Base-by-base conservation (phyloP, 2,888 invertebrate species). In the Drosophila mulleri region DNA sequence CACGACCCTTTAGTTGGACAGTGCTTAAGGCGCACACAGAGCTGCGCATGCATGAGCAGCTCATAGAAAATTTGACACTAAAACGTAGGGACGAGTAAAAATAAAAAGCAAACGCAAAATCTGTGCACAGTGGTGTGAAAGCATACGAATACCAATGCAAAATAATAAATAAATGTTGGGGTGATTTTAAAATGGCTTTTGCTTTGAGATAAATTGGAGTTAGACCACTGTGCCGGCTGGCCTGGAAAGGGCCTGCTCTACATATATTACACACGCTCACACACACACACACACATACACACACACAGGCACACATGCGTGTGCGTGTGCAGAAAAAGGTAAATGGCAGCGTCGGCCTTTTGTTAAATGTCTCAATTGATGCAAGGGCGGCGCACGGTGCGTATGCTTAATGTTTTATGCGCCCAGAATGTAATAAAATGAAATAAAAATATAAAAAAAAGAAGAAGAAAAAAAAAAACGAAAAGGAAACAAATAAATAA, bases 351-450 rank as follows among this genome's bases (percentile, higher is more conserved):
- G 67, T 69, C 61, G 70, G 75, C 83, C 83, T 72, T 88, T 88
- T 88, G 89, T 88, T 88, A 88, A 83, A 88, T 69, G 75, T 83
- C 89, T 86, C 81, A 86, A 83, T 83, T 88, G 81, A 81, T 70
- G 82, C 74, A 63, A 67, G 72, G 68, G 52, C 66, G 56, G 52
- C 48, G 35, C 54, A 67, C 64, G 61, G 59, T 65, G 65, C 77
- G 80, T 78, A 79, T 78, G 75, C 70, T 69, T 79, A 70, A 75
- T 88, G 67, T 77, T 79, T 74, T 75, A 75, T 77, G 66, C 62
- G 65, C 41, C 39, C 65, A 44, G 59, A 64, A 71, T 39, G 58
- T 67, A 67, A 62, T 26, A 54, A 20, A 56, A 56, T 32, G 18
- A 39, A 37, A 32, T 56, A 47, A 47, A 57, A 53, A 47, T 32